Evolutionary conservation across 2,888 invertebrate species (phyloP), one percentile per base, ranked within the genome.

Genomic region (Liopterus haemorrhoidalis): DNA sequence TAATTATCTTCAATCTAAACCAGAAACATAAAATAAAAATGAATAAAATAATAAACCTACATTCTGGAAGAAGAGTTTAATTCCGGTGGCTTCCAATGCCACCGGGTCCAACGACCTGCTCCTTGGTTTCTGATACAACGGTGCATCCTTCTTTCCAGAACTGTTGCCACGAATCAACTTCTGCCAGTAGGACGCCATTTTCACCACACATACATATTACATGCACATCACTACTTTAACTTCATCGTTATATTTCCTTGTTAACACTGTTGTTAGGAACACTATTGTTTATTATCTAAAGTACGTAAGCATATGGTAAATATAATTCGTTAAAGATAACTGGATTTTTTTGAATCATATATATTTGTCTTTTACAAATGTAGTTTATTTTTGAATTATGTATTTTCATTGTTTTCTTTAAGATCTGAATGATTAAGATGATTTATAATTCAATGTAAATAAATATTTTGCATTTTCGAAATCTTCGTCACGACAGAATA

Each of bases 71-170:
- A 80, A 72, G 28, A 76, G 63, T 41, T 73, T 72, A 50, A 82
- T 73, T 22, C 84, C 85, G 46, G 82, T 81, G 42, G 78, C 70
- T 60, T 84, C 82, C 59, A 85, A 67, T 5, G 81, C 76, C 51
- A 80, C 76, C 19, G 84, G 78, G 64, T 85, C 85, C 64, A 85
- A 66, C 1, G 85, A 85, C 49, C 82, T 73, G 64, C 84, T 85
- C 41, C 85, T 73, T 6, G 81, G 83, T 58, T 85, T 82, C 52
- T 71, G 70, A 46, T 53, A 64, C 14, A 61, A 61, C 15, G 61
- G 12, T 14, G 22, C 66, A 54, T 70, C 70, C 51, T 75, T 77
- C 58, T 75, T 76, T 55, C 74, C 55, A 12, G 44, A 11, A 4
- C 46, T 69, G 54, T 75, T 76, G 36, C 77, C 74, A 56, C 78